Evolutionary conservation across 2,888 invertebrate genomes (phyloP), one percentile per base, ranked within the genome.

Genomic region (Cerastis rubricosa): DNA sequence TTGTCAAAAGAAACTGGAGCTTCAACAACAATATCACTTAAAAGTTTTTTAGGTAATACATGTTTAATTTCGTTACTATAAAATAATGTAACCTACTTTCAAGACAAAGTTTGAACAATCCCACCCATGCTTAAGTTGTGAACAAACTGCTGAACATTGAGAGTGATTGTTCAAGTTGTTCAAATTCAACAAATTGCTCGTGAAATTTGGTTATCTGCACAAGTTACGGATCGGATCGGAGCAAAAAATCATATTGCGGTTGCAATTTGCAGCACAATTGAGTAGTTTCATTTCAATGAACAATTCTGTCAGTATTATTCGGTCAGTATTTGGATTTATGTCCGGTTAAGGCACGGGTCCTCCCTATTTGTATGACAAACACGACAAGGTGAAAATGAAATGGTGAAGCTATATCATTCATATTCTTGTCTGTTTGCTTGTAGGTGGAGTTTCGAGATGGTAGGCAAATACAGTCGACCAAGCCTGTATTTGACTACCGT

Each of bases 141-240:
- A 61, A 40, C 71, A 25, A 80, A 51, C 35, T 45, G 22, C 8
- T 45, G 35, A 77, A 47, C 35, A 25, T 61, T 51, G 35, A 40
- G 12, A 25, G 14, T 47, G 40, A 71, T 77, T 47, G 43, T 43
- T 40, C 51, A 40, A 63, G 14, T 80, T 45, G 25, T 14, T 17
- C 9, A 43, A 49, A 61, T 43, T 25, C 40, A 49, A 29, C 43
- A 35, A 79, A 45, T 22, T 59, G n/a, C 0, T 0, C 19, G 6
- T 35, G 2, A 61, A 51, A 77, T 51, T 80, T 22, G 29, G 12
- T 17, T 35, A 43, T 29, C 12, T 43, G 47, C 19, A 67, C 47
- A 49, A 78, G 40, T 74, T 47, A 75, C 19, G 12, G 40, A 47
- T 11, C 29, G 40, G 25, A 5, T 51, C 7, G n/a, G 17, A 35